A percentile compares a stretch with the other conserved stretches of the same genome.
Evolutionary conservation across 2,113 vertebrate genomes (phyloP).

Genomic region (Narcine bancroftii): DNA sequence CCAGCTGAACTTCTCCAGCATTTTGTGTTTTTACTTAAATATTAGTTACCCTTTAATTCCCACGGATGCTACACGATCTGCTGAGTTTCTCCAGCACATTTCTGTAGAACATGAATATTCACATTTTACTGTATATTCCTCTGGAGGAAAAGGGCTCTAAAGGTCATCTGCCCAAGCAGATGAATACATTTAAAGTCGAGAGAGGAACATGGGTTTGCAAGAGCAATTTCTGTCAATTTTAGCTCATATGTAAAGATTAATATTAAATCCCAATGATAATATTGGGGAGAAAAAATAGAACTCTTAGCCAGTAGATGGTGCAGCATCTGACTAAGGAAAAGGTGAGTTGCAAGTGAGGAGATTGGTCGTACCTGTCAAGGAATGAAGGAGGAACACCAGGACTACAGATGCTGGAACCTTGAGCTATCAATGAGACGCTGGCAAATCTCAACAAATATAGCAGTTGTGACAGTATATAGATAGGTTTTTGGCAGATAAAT

Average conservation of each 20-base stretch:
- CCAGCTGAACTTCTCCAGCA: no score
- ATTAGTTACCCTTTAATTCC: no score
- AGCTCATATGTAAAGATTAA: not conserved
- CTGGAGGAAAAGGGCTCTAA: not conserved
- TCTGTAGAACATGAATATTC: no score
- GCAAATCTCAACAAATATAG: no score
- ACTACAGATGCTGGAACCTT: no score
- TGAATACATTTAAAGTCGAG: not conserved
- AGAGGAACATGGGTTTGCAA: not conserved
- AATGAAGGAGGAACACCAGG: no score
- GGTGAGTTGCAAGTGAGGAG: not conserved
- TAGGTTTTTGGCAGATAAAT: no score
- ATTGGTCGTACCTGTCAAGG: not conserved
- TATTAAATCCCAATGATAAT: not conserved
- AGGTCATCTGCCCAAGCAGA: not conserved
- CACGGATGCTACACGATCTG: no score
- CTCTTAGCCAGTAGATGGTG: not conserved
- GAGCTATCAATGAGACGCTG: no score
- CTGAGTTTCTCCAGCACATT: no score
- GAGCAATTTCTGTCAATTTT: not conserved
- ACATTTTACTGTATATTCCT: not conserved
- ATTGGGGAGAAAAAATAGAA: not conserved
- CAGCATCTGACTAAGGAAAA: not conserved
- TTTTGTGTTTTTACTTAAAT: no score
- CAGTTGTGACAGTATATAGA: no score